These are phyloP conservation scores for Thunnus albacares DNA, from an alignment of 2,797 vertebrate species.

Conservation along the genomic window DNA sequence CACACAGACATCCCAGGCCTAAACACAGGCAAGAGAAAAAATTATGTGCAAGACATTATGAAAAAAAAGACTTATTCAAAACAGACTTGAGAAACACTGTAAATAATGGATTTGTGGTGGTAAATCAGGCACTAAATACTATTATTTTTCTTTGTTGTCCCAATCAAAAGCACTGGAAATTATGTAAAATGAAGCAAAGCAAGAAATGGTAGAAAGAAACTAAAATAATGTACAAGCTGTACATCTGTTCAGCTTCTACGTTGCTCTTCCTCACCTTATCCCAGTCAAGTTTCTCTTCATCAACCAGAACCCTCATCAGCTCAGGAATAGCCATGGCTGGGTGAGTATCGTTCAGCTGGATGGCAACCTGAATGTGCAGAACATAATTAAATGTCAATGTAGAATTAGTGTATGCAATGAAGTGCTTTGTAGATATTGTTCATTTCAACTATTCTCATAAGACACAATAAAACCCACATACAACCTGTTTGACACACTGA, in stretches of 20 bases:
- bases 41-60: neutral
- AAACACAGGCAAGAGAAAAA: conserved; percentile 2
- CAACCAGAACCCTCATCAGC: conserved; percentile 95
- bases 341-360: conserved; percentile 98
- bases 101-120: neutral
- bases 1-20: conserved; percentile 96
- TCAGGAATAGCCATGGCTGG: conserved; percentile 97
- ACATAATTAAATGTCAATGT: conserved; percentile 35
- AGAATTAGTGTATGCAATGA: conserved; percentile 15
- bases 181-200: neutral
- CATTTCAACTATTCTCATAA: conserved; percentile 44
- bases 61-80: neutral
- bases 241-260: neutral
- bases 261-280: conserved; percentile 86
- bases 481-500: conserved; percentile 53
- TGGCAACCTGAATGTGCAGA: conserved; percentile 90
- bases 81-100: neutral
- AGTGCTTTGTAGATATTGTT: conserved; percentile 22
- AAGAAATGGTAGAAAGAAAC: neutral
- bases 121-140: neutral
- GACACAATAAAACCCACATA: conserved; percentile 37
- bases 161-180: neutral
- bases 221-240: neutral
- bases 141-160: neutral
- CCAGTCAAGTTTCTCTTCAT: conserved; percentile 93